Evolutionary conservation across 92 coral and sea anemone genomes (phyloP).

Genomic region (Blastomussa wellsi): DNA sequence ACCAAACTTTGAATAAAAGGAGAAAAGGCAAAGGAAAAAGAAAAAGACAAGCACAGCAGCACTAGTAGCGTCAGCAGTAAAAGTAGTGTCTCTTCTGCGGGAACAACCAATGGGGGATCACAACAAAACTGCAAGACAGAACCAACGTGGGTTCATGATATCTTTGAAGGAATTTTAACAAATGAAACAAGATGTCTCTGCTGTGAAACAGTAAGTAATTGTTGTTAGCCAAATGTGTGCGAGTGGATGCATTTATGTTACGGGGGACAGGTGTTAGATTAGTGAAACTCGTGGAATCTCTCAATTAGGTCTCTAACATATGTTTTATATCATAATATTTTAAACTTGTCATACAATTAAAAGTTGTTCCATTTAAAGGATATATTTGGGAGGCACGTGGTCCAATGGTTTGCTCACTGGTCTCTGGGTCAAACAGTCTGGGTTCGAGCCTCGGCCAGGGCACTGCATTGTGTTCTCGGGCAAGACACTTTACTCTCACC

Average conservation of each 20-base stretch:
- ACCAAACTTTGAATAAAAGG: conserved; percentile 41
- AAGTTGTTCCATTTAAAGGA: too few species aligned
- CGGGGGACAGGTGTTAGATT: background rate
- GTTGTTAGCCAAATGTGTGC: too few species aligned
- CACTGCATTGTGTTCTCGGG: too few species aligned
- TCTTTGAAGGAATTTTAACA: conserved; percentile 97
- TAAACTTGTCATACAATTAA: background rate
- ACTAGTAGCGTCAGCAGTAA: conserved; percentile 98
- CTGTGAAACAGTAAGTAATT: conserved; percentile 86
- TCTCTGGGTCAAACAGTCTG: too few species aligned
- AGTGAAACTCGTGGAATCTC: too few species aligned
- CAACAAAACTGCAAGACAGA: conserved; percentile 59
- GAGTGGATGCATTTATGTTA: too few species aligned
- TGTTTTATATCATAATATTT: background rate
- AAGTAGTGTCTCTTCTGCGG: conserved; percentile 77
- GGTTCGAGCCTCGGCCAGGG: too few species aligned
- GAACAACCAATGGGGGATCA: conserved; percentile 64
- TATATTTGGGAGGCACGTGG: too few species aligned
- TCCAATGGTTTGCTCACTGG: too few species aligned
- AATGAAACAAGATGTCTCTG: conserved; percentile 98
- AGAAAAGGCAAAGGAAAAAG: conserved; percentile 76
- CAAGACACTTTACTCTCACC: too few species aligned
- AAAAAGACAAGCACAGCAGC: conserved; percentile 89
- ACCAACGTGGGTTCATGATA: conserved; percentile 98
- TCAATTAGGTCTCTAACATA: background rate